These are phyloP conservation scores for Pangasius mekongensis DNA, from an alignment of 2,797 vertebrate genomes.

Conservation along the genomic window DNA sequence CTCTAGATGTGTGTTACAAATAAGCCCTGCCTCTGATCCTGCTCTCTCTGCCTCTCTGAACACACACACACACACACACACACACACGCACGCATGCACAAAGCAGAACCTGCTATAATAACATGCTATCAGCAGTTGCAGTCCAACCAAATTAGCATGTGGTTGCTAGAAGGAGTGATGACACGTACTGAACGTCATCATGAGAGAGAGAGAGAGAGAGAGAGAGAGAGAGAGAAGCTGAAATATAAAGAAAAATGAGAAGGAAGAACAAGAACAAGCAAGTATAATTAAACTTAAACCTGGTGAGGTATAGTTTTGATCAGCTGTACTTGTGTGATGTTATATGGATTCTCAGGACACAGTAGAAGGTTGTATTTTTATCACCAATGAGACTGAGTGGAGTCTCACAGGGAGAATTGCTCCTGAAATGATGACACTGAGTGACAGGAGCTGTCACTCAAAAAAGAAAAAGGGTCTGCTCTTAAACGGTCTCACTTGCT, in stretches of 20 bases:
- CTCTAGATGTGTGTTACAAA: too few relatives aligned
- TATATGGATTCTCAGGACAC: neutral
- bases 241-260: neutral
- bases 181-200: neutral
- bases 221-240: neutral
- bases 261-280: neutral
- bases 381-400: neutral
- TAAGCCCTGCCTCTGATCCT: too few relatives aligned
- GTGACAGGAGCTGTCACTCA: neutral
- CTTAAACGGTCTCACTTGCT: neutral
- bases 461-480: neutral
- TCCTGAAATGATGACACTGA: slow-evolving; percentile 7
- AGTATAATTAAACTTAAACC: neutral
- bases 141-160: neutral
- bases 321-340: neutral
- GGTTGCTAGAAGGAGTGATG: neutral
- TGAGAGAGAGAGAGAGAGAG: neutral
- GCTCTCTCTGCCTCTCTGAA: neutral
- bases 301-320: neutral
- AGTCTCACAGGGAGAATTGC: neutral
- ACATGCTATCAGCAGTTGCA: neutral
- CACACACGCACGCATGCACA: neutral
- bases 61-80: neutral
- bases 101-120: neutral
- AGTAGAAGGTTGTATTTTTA: neutral